Conservation (phyloP, 2,113 vertebrate species). For the Capreolus pygargus region DNA sequence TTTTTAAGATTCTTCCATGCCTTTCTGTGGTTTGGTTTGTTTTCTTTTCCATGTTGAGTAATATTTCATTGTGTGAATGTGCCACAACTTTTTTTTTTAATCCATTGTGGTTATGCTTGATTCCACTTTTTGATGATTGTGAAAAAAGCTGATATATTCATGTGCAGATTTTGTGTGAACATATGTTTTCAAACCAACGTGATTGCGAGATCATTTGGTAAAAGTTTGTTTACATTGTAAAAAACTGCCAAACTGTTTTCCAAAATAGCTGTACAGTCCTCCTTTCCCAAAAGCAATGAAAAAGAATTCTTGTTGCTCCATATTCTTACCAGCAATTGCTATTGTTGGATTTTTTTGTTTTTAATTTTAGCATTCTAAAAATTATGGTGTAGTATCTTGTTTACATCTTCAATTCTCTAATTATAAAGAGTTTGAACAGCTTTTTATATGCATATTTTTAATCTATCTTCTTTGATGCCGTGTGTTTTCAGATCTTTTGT, state of each 20-base stretch:
- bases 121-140: background rate
- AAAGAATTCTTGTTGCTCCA: background rate
- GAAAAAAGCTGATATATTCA: background rate
- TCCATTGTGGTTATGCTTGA: background rate
- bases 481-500: background rate
- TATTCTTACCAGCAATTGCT: background rate
- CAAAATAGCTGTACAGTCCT: background rate
- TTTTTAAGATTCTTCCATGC: background rate
- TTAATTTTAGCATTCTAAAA: background rate
- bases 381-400: background rate
- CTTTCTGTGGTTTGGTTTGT: background rate
- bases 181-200: slow-evolving; percentile 38
- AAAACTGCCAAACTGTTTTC: background rate
- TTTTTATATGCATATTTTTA: background rate
- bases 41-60: background rate
- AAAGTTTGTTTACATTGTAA: background rate
- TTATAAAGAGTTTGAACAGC: background rate
- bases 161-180: background rate
- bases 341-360: background rate
- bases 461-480: background rate
- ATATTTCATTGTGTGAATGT: background rate
- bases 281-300: background rate
- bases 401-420: background rate
- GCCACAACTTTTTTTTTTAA: background rate
- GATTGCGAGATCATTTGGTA: background rate